Evolutionary conservation across 2,797 vertebrate genomes (phyloP), one percentile per base, ranked within the genome.

Genomic region (Rachycentron canadum): DNA sequence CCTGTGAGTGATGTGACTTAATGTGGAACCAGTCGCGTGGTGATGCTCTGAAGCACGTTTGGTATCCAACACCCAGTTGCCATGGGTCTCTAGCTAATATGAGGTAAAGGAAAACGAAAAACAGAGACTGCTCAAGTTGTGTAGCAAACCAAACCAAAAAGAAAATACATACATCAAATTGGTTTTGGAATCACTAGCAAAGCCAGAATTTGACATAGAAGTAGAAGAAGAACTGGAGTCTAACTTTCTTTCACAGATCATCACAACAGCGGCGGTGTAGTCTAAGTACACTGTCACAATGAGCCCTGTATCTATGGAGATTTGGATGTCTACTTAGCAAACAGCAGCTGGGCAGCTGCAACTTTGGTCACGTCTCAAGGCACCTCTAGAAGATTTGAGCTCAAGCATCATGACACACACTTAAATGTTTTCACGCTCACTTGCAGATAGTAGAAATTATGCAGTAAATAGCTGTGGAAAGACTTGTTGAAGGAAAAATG

Each of bases 1-100:
- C 45, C 57, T 28, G 63, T 85, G 84, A 87, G 53, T 73, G 64
- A 84, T 80, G 78, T 70, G 80, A 69, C 55, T 71, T 65, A 55
- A 76, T 72, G 69, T 47, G 79, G 69, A 88, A 68, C 49, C 43
- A 32, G 50, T 28, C 0, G 16, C 38, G 36, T 58, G 21, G 26
- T 28, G 75, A 81, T 41, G 26, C 66, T 74, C 41, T 41, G 28
- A 66, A 49, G 52, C 7, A 9, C 30, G 14, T 74, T 53, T 62
- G 55, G 65, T 49, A 40, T 68, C 52, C 57, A 49, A 17, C 36
- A 73, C 61, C 50, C 28, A 28, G 60, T 65, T 40, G 43, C n/a
- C 17, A 12, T 21, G 53, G 21, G 49, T 47, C 23, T 25, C 34
- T 36, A 40, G 56, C 43, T 49, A 41, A 16, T 8, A 45, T 53